Evolutionary conservation across 2,113 vertebrate genomes (phyloP), one percentile per base, ranked within the genome.

Genomic region (Leptobrachium leishanense): DNA sequence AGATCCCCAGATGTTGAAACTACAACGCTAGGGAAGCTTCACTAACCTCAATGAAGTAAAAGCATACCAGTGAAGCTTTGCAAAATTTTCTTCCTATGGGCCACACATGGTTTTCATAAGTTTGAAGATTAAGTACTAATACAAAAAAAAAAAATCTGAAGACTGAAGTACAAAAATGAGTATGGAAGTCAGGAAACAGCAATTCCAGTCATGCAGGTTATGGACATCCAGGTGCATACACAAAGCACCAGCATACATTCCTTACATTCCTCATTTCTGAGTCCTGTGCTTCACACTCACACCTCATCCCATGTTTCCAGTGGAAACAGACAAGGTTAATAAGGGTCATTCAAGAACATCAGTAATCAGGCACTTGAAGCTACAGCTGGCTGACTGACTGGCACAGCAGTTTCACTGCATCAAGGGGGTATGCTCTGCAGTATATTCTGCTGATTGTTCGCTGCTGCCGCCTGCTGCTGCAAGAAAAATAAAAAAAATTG

Each of bases 311-410:
- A 1, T 40, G 70, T 53, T 57, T 72, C 50, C 70, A 55, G 50
- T 72, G 70, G 39, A 41, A 55, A 55, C 53, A 41, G 4, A 40
- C 11, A 57, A 15, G 46, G 53, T 72, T 57, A 72, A 72, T 41
- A 40, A 13, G 10, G 53, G 46, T 39, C 70, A 72, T 20, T 72
- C 6, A 72, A 72, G 68, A 46, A 69, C n/a, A 69, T 69, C 68
- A 44, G 40, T 15, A 68, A 68, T 43, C 39, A 2, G 9, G 44
- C 5, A 53, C 44, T 39, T 59, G 9, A 12, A 59, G 12, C 42
- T 46, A n/a, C 68, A 69, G 68, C 70, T 72, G 50, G 31, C 13
- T 55, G 20, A 42, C 50, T 55, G 20, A 42, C 50, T 54, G 50
- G 20, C 31, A 41, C 3, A 54, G 68, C 2, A 5, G 20, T 31